Evolutionary conservation across 2,113 vertebrate species (phyloP).

Genomic region (Sphyrna mokarran): DNA sequence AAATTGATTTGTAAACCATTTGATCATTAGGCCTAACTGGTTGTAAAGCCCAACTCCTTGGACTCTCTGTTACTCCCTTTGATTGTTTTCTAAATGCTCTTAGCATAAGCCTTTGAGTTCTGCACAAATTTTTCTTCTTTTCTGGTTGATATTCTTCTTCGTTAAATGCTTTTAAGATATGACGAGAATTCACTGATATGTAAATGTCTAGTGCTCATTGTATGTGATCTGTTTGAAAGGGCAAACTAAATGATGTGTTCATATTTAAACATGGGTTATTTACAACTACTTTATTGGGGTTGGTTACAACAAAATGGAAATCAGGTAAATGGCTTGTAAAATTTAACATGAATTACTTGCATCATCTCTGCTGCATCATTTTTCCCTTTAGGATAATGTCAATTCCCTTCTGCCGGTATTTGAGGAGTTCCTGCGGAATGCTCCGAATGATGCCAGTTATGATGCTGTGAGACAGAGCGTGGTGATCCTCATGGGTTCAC

Average conservation of each 20-base stretch:
- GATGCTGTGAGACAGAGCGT: conserved; percentile 94
- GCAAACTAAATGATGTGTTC: neutral
- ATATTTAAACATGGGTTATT: neutral
- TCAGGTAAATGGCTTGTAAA: neutral
- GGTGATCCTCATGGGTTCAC: conserved; percentile 94
- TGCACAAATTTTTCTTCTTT: neutral
- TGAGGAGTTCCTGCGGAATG: conserved; percentile 90
- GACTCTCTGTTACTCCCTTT: neutral
- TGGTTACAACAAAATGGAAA: neutral
- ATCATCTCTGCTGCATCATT: neutral
- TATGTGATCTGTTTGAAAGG: neutral
- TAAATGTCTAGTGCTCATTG: neutral
- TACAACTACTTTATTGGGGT: neutral
- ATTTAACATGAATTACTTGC: neutral
- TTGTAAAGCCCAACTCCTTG: neutral
- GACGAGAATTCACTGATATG: neutral
- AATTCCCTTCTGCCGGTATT: conserved; percentile 90
- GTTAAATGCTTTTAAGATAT: neutral
- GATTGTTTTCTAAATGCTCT: neutral
- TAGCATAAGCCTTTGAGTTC: neutral
- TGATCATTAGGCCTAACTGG: neutral
- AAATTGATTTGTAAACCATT: neutral
- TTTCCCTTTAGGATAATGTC: conserved; percentile 77
- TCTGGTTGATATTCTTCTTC: neutral
- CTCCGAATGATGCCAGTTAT: conserved; percentile 91